Base-by-base conservation (phyloP, 35 echinoderm and acorn worm species). In the Eucidaris tribuloides region DNA sequence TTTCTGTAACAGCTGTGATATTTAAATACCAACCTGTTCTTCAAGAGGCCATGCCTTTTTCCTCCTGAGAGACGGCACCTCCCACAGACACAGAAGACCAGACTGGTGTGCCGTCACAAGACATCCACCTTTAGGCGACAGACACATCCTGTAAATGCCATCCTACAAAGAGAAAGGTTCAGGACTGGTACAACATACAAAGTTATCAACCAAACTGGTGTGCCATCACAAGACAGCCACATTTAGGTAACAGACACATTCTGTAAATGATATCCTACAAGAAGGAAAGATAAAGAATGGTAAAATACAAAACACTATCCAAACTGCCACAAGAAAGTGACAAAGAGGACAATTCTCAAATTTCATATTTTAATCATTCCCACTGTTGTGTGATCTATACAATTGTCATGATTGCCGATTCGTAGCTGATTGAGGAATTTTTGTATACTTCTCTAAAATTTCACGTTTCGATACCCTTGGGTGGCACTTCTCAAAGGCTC, bases 201-300 rank as follows among this genome's bases (percentile, higher is more conserved):
- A n/a, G n/a, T n/a, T n/a, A n/a, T n/a, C n/a, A n/a, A 58, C 94
- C 94, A 35, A 91, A 99, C 57, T 93, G 87, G 61, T 99, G 96
- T 27, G 92, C 70, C 25, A 91, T 93, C 22, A 89, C 90, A 42
- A 99, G 64, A 42, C 87, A 60, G 36, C 66, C 77, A 2, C 87
- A 90, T 27, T 93, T 83, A 20, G 90, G 86, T 19, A 91, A 93
- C 36, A 93, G 71, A 71, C 96, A 93, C 87, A 93, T 93, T 54
- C 85, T 93, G 60, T 82, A 99, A 31, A 99, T 87, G 30, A 90
- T 87, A 87, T 99, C 96, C 96, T 99, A n/a, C n/a, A n/a, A n/a
- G n/a, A 43, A 19, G 41, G 41, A 65, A 9, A 74, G 68, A 74
- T 44, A n/a, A n/a, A n/a, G n/a, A n/a, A n/a, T n/a, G n/a, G n/a